Percentiles rank a stretch among this genome's conserved stretches.
Evolutionary conservation across 2,888 invertebrate genomes (phyloP).

Genomic region (Physocephala rufipes): DNA sequence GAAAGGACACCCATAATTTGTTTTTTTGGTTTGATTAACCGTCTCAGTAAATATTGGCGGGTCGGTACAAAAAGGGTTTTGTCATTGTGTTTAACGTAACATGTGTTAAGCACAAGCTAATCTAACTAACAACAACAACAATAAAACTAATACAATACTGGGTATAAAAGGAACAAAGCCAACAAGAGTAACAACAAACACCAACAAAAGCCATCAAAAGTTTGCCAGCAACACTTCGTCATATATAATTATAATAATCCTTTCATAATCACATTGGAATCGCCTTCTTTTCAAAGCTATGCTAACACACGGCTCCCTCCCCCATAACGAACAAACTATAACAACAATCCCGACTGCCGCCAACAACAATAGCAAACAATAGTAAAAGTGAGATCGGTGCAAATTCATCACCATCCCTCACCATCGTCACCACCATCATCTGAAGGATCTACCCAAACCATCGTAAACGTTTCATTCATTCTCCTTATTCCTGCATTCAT

Average conservation of each 20-base stretch:
- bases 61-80: neutral
- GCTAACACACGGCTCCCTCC: conserved; percentile 33
- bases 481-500: conserved; percentile 11
- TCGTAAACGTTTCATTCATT: conserved; percentile 7
- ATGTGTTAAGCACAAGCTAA: conserved; percentile 53
- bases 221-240: conserved; percentile 46
- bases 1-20: conserved; percentile 47
- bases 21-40: conserved; percentile 55
- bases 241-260: conserved; percentile 62
- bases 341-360: neutral
- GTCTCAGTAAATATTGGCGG: conserved; percentile 47
- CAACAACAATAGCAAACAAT: neutral
- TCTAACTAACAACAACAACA: conserved; percentile 23
- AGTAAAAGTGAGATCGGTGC: no score
- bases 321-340: neutral
- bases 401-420: no score
- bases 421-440: no score
- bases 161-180: conserved; percentile 27
- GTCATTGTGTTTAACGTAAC: conserved; percentile 55
- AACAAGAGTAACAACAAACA: conserved; percentile 30
- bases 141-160: conserved; percentile 3
- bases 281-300: conserved; percentile 44
- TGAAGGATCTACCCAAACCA: no score
- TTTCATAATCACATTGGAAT: conserved; percentile 61
- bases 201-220: no score